Base-by-base conservation (phyloP, 1,140 invertebrate species). In the Cepaea nemoralis region DNA sequence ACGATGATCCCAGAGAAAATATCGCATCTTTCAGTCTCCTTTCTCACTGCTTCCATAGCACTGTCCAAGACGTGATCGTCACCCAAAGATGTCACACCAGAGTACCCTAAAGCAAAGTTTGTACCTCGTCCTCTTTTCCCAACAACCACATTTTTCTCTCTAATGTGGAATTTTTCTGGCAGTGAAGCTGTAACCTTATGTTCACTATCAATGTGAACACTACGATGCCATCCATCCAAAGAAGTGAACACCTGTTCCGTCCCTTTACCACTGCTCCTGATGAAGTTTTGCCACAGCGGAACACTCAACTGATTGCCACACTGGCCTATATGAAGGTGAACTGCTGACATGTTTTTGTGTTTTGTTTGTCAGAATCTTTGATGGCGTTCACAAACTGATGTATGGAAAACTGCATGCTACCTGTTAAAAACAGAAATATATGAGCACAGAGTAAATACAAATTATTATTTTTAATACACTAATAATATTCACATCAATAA, bases 41-140 rank as follows among this genome's bases (percentile, higher is more conserved):
- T 88, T 50, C 90, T 86, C 3, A 90, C 42, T 45, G 85, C 80
- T 19, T 90, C 88, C 55, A 89, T 45, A 16, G 85, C 84, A 42
- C 85, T 78, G 27, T 88, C 86, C 22, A 91, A 42, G 16, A 91
- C 66, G 40, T 87, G 84, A 63, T 90, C 87, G 71, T 90, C 88
- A 55, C 86, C 85, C 55, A 63, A 48, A 24, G 82, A 84, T 48
- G 85, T 77, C 42, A 86, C 67, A 27, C 89, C 89, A 87, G 89
- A 71, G 78, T 90, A 90, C 67, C 89, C 90, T 67, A 90, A 77
- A 31, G 89, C 88, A 88, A 88, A 91, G 70, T 91, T 91, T 19
- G 87, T 89, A 63, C 90, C 90, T 80, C 89, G 82, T 40, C 89
- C 90, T 83, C 87, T 84, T 77, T 87, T 89, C 12, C 89, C 89